Conservation (phyloP, 2,888 invertebrate genomes). For the Sinodicranocentrus sp. region DNA sequence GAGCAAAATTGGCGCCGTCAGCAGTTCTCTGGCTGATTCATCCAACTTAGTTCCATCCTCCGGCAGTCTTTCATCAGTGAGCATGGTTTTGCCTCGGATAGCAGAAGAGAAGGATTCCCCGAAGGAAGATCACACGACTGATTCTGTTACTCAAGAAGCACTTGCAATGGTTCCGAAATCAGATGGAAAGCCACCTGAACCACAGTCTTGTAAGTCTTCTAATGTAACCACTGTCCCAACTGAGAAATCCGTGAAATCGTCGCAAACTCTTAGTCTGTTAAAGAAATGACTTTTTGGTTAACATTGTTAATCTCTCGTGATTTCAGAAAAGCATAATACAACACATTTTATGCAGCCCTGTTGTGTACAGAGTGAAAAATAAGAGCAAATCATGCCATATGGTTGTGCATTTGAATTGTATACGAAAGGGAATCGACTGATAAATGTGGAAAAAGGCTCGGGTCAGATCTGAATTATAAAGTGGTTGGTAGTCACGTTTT, state of each 20-base stretch:
- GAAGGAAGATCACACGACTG: constrained; percentile 68
- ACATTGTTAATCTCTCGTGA: no score
- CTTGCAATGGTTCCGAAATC: background rate
- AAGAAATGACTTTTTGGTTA: no score
- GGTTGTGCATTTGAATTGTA: no score
- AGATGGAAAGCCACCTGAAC: background rate
- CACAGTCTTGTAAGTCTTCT: background rate
- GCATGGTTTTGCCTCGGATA: constrained; percentile 84
- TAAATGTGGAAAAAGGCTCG: no score
- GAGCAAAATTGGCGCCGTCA: constrained; percentile 36
- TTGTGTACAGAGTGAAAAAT: background rate
- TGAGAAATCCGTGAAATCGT: constrained; percentile 19
- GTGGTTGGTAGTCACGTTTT: no score
- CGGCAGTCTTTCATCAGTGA: constrained; percentile 72
- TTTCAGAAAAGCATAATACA: background rate
- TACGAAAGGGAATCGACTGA: no score
- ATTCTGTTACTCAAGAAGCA: background rate
- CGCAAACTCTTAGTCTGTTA: constrained; percentile 6
- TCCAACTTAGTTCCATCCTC: constrained; percentile 65
- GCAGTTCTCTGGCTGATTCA: constrained; percentile 41
- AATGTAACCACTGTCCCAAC: constrained; percentile 1
- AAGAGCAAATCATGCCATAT: no score
- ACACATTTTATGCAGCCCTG: background rate
- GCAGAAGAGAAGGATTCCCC: constrained; percentile 93
- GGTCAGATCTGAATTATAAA: no score